Evolutionary conservation across 2,888 invertebrate species (phyloP).

Genomic region (Nephrotoma flavescens): DNA sequence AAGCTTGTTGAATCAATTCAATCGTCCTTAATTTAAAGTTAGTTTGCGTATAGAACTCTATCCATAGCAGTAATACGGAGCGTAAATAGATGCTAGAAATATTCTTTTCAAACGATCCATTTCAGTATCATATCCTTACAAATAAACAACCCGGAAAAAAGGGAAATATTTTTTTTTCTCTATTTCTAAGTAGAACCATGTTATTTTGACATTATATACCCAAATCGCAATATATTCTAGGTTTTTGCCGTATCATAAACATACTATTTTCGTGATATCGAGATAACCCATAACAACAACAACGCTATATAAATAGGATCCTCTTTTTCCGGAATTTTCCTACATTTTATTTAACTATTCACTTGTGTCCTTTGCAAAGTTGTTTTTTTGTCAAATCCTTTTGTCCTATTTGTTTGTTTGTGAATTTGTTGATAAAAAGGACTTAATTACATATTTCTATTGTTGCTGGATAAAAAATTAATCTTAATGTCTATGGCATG

Average conservation of each 20-base stretch:
- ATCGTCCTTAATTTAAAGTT: too few relatives aligned
- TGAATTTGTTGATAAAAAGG: neutral
- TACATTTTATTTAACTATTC: neutral
- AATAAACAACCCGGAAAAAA: neutral
- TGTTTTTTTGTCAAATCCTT: neutral
- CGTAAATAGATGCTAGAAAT: neutral
- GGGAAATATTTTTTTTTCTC: neutral
- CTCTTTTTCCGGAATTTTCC: neutral
- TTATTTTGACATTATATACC: neutral
- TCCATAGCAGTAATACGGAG: neutral
- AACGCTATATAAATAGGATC: neutral
- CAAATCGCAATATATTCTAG: neutral
- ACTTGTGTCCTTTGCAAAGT: neutral
- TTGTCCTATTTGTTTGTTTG: neutral
- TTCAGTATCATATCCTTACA: neutral
- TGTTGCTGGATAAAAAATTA: neutral
- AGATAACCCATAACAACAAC: neutral
- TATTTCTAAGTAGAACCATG: neutral
- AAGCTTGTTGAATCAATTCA: too few relatives aligned
- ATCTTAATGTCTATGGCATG: neutral
- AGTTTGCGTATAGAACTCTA: too few relatives aligned
- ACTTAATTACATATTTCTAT: neutral
- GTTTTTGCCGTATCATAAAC: neutral
- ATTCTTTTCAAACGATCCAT: neutral
- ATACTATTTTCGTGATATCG: neutral